A percentile compares a stretch with the other conserved stretches of the same genome.
These are phyloP conservation scores for Holothuria glaberrima DNA, from an alignment of 35 echinoderm and acorn worm genomes.

Conservation along the genomic window DNA sequence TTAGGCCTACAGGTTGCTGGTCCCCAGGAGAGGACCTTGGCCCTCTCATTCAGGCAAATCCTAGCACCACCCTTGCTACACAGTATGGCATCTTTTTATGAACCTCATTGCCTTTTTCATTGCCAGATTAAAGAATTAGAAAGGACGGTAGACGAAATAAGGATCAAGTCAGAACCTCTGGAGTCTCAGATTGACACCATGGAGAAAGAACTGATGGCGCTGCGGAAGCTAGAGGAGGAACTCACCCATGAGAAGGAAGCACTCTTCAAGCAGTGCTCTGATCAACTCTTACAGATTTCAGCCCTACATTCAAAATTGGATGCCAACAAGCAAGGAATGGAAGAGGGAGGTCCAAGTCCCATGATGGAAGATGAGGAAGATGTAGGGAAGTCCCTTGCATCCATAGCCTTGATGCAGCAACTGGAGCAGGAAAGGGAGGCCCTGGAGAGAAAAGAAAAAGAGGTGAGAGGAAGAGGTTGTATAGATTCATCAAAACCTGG, in stretches of 20 bases:
- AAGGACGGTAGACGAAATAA: constrained; percentile 67
- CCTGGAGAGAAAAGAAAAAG: constrained; percentile 91
- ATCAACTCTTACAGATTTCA: constrained; percentile 84
- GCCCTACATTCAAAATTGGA: constrained; percentile 86
- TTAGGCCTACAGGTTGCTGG: too few relatives aligned
- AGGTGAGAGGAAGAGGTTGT: constrained; percentile 60
- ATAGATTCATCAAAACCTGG: too few relatives aligned
- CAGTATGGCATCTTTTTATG: neutral
- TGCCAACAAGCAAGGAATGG: constrained; percentile 77
- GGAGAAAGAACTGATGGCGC: constrained; percentile 66
- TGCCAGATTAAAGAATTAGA: constrained; percentile 83
- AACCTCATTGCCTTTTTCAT: neutral
- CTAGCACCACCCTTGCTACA: neutral
- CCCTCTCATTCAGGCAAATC: too few relatives aligned
- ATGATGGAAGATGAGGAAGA: constrained; percentile 20
- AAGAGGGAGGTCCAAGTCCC: neutral
- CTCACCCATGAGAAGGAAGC: constrained; percentile 88
- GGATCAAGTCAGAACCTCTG: constrained; percentile 29
- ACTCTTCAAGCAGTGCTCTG: constrained; percentile 84
- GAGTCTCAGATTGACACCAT: constrained; percentile 37
- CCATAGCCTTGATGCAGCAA: constrained; percentile 78
- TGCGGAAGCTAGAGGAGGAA: constrained; percentile 75
- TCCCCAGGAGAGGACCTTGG: too few relatives aligned
- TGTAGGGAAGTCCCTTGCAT: constrained; percentile 12
- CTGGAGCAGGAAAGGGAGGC: constrained; percentile 92